These are phyloP conservation scores for Agonum fuliginosum DNA, from an alignment of 2,888 invertebrate genomes.

Conservation along the genomic window DNA sequence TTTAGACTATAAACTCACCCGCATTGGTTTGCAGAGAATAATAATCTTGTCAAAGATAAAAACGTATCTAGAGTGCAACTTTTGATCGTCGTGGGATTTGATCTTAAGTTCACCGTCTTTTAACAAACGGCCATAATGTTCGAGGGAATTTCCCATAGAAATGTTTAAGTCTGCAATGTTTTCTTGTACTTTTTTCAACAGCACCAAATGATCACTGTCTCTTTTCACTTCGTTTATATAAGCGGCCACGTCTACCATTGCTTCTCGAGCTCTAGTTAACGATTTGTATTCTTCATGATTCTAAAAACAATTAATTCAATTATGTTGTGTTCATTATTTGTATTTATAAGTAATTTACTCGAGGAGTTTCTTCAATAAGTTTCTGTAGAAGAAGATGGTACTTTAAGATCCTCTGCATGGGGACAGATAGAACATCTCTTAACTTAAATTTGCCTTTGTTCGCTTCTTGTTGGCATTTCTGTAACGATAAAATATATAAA, in stretches of 20 bases:
- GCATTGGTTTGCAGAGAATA: conserved; percentile 91
- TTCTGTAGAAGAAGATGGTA: conserved; percentile 96
- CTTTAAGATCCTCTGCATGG: conserved; percentile 98
- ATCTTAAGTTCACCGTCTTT: conserved; percentile 96
- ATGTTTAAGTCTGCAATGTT: conserved; percentile 86
- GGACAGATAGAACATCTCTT: conserved; percentile 96
- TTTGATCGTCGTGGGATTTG: conserved; percentile 91
- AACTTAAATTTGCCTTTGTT: conserved; percentile 96
- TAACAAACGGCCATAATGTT: conserved; percentile 92
- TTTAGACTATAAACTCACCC: conserved; percentile 81
- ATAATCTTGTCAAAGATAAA: conserved; percentile 99
- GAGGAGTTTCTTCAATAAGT: conserved; percentile 89
- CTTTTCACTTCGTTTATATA: conserved; percentile 99
- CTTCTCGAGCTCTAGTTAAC: conserved; percentile 91
- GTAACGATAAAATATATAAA: conserved; percentile 61
- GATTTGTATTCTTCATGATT: conserved; percentile 89
- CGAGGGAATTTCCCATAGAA: conserved; percentile 86
- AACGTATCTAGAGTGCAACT: conserved; percentile 89
- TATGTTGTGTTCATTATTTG: neutral
- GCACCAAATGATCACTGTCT: conserved; percentile 93
- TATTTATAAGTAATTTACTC: conserved; percentile 74
- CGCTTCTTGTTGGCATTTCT: conserved; percentile 95
- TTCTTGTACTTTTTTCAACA: conserved; percentile 93
- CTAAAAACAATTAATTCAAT: conserved; percentile 69
- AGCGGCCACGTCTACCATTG: conserved; percentile 97